Percentiles rank a stretch among this genome's conserved stretches.
phyloP scores from a whole-genome alignment of 2,797 vertebrate genomes.

The Bovichtus diacanthus region DNA sequence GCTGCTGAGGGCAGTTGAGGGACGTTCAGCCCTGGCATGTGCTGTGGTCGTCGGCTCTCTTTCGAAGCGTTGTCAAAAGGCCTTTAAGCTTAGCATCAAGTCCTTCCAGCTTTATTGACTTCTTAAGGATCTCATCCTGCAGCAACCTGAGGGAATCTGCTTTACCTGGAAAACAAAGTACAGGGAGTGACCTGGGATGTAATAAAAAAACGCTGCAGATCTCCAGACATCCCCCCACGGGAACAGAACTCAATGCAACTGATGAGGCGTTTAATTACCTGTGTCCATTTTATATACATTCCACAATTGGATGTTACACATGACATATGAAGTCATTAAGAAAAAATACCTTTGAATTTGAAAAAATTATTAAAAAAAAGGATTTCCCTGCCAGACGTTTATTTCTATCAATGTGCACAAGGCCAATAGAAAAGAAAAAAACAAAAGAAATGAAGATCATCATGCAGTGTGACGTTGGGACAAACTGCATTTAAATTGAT shows the following conservation, averaged over 20 bases:
- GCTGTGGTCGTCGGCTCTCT: slow-evolving; percentile 70
- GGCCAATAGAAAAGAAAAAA: background rate
- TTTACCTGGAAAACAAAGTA: slow-evolving; percentile 81
- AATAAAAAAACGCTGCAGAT: background rate
- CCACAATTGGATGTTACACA: background rate
- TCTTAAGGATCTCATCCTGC: slow-evolving; percentile 81
- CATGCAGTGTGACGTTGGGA: background rate
- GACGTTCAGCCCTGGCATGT: slow-evolving; percentile 77
- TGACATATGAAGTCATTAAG: background rate
- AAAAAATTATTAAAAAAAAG: too few species aligned
- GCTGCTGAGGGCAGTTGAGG: background rate
- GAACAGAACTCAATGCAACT: too few species aligned
- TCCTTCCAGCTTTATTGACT: slow-evolving; percentile 78
- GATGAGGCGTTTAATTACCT: background rate
- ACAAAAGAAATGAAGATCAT: background rate
- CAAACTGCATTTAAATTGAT: background rate
- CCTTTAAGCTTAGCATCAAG: slow-evolving; percentile 83
- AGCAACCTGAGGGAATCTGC: slow-evolving; percentile 83
- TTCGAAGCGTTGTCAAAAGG: slow-evolving; percentile 83
- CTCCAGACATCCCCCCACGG: background rate
- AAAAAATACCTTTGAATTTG: background rate
- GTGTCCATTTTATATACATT: background rate
- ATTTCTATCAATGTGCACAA: background rate
- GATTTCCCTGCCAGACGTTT: too few species aligned
- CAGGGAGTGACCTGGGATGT: background rate